Base-by-base conservation (phyloP, 2,797 vertebrate genomes). In the Sciurus carolinensis region DNA sequence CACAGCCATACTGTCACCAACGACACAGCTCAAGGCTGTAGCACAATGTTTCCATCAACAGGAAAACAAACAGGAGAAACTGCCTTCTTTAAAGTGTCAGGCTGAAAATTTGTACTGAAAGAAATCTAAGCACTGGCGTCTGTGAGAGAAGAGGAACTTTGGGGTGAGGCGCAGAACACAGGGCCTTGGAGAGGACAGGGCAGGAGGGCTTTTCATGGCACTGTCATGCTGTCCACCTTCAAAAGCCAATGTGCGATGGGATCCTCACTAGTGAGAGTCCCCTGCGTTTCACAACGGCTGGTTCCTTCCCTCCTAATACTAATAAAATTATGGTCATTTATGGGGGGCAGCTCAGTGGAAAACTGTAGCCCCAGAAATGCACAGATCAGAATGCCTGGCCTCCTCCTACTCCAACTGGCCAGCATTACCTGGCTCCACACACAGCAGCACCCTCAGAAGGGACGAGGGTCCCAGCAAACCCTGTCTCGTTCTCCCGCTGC, bases 331-430 rank as follows among this genome's bases (percentile, higher is more conserved):
- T 20, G 18, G 22, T 1, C 15, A 36, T 3, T 1, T 36, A 47
- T 42, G 1, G 0, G 14, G 2, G 72, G 3, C 44, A 42, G 69
- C 81, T 50, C 36, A 8, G 24, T 17, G 22, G 24, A 59, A 77
- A 77, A 39, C 15, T 2, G 20, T 10, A 18, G 10, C 30, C 4
- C 91, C 73, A 30, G 30, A 17, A 30, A 47, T 13, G 7, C 0
- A 0, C 44, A 22, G 36, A 4, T 13, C 22, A 11, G 3, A 47
- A n/a, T 2, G 8, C 30, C 4, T 1, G 8, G 17, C n/a, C 11
- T 0, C 1, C 47, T 17, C 12, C 50, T 20, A 13, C 4, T 4
- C 72, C 36, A 44, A 26, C 47, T 1, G 12, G 11, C 44, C 14
- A 44, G 33, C 20, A 20, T 7, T 64, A 30, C 30, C 83, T 28